A percentile compares a stretch with the other conserved stretches of the same genome.
Conservation (phyloP, 2,113 vertebrate genomes). For the Lagopus muta region DNA sequence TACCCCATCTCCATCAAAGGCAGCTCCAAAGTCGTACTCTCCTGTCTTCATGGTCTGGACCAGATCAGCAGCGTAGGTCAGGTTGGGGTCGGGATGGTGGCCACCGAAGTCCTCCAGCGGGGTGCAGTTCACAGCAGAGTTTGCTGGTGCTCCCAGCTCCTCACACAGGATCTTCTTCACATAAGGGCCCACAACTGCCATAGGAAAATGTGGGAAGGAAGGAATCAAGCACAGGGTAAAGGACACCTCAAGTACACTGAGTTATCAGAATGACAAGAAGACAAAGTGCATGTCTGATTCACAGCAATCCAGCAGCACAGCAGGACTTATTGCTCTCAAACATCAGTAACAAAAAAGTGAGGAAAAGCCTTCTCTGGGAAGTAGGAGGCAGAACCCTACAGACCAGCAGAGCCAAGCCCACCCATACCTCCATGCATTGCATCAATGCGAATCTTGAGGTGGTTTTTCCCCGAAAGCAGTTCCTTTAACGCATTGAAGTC, state of each 20-base stretch:
- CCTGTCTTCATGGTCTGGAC: slow-evolving; percentile 95
- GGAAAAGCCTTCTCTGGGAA: not conserved
- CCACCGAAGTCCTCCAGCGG: slow-evolving; percentile 97
- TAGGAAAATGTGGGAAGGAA: accelerated
- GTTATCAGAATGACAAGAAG: not conserved
- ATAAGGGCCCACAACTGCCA: slow-evolving; percentile 93
- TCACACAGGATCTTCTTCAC: slow-evolving; percentile 97
- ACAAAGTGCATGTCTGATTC: not conserved
- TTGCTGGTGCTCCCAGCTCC: slow-evolving; percentile 92
- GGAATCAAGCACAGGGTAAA: not conserved
- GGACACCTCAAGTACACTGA: accelerated
- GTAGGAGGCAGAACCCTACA: not conserved
- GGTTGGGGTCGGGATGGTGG: slow-evolving; percentile 97
- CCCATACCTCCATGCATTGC: slow-evolving; percentile 96
- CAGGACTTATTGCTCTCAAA: not conserved
- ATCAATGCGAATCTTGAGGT: slow-evolving; percentile 92
- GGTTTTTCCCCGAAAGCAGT: slow-evolving; percentile 90
- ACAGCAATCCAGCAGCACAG: not conserved
- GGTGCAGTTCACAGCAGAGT: slow-evolving; percentile 91
- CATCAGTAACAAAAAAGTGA: not conserved
- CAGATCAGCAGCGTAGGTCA: slow-evolving; percentile 95
- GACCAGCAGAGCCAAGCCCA: not conserved
- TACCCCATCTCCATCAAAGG: slow-evolving; percentile 98
- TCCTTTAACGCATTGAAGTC: slow-evolving; percentile 93
- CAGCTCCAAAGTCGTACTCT: slow-evolving; percentile 95